Evolutionary conservation across 2,888 invertebrate genomes (phyloP), one percentile per base, ranked within the genome.

Genomic region (Brachyopa scutellaris): DNA sequence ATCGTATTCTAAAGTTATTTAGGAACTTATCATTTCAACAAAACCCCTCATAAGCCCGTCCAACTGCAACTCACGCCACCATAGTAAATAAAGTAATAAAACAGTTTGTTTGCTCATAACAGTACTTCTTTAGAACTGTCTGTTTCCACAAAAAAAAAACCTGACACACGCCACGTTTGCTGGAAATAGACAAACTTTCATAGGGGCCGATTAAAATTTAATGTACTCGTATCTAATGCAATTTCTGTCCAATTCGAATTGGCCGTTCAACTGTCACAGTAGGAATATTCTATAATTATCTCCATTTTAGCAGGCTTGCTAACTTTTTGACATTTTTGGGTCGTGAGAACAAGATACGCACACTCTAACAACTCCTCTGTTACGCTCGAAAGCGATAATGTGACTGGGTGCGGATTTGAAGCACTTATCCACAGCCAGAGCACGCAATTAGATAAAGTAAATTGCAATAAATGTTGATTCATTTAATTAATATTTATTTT

Each of bases 401-500:
- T 74, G 57, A 49, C 59, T 59, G 57, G 21, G 11, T 29, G 55
- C 23, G 15, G 11, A 66, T 42, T 61, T 31, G 4, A 42, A 53
- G 31, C 29, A 21, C 26, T 49, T 66, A 66, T 42, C 49, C 26
- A 31, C 8, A 26, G 19, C 17, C n/a, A 21, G 13, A n/a, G 38
- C 49, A 13, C n/a, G 21, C 72, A 67, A 67, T 76, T 55, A 69
- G 53, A 61, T 62, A 61, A 55, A 53, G 61, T 21, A 53, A 61
- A 47, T 23, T 61, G 61, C 69, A 62, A 45, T 62, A 53, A 74
- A 67, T 45, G 67, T 67, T 76, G 76, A 67, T 76, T 67, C 67
- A 61, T 42, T 51, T 69, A 67, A 76, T 76, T 76, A 76, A 45
- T 62, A 76, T 69, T 76, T 69, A 76, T 55, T 45, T 31, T 47